A percentile compares a stretch with the other conserved stretches of the same genome.
phyloP scores from a whole-genome alignment of 2,797 vertebrate genomes.

The Coracias cyanogaster region DNA sequence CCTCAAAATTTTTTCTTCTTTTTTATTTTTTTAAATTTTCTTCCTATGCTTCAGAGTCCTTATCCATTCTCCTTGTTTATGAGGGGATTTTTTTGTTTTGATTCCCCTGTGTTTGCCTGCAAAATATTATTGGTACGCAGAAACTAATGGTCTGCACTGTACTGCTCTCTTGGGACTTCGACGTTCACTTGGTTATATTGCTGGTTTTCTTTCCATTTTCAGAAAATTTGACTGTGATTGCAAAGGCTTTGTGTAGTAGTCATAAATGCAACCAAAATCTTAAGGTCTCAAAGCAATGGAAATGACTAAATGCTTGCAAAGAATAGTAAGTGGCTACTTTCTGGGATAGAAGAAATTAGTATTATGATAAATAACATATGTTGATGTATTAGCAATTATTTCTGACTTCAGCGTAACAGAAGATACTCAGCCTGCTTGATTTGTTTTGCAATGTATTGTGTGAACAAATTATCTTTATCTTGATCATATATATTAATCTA shows the following conservation, averaged over 20 bases:
- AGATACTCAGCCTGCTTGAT: background rate
- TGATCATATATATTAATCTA: background rate
- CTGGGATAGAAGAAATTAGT: background rate
- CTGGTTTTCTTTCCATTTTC: slow-evolving; percentile 3
- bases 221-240: slow-evolving; percentile 34
- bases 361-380: background rate
- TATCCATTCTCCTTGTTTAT: background rate
- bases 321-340: slow-evolving; percentile 3
- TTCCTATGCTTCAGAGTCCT: background rate
- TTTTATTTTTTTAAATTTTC: background rate
- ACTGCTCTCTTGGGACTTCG: background rate
- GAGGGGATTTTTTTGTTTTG: background rate
- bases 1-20: background rate
- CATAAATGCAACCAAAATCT: slow-evolving; percentile 11
- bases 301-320: slow-evolving; percentile 33
- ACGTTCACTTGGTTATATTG: background rate
- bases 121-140: slow-evolving; percentile 10
- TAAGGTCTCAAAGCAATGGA: background rate
- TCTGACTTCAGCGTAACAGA: background rate
- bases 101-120: background rate
- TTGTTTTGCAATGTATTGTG: background rate
- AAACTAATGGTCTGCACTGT: slow-evolving; percentile 48
- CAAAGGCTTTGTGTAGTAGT: slow-evolving; percentile 24
- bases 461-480: slow-evolving; percentile 9
- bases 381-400: background rate